phyloP scores from a whole-genome alignment of 1,140 invertebrate species.

The Muscidifurax raptorellus region DNA sequence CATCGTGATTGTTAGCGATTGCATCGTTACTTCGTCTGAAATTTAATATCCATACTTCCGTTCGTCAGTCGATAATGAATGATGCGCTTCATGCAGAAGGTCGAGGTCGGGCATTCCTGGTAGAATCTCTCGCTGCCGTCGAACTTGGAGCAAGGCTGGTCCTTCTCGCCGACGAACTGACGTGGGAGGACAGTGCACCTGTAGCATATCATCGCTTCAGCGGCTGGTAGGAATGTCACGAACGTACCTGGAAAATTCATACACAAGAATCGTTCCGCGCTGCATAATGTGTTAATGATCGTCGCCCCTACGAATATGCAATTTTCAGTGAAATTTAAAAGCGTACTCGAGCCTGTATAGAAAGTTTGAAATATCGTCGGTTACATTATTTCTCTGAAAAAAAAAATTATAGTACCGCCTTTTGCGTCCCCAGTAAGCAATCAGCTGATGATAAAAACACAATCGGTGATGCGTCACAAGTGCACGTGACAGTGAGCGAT shows the following conservation, averaged over 20 bases:
- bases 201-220: conserved; percentile 47
- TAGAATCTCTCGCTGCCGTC: conserved; percentile 81
- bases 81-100: conserved; percentile 86
- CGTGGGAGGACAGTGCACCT: conserved; percentile 48
- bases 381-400: too few relatives aligned
- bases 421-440: too few relatives aligned
- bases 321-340: background rate
- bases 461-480: too few relatives aligned
- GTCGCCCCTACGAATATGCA: too few relatives aligned
- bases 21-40: background rate
- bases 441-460: too few relatives aligned
- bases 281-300: background rate
- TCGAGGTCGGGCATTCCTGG: conserved; percentile 85
- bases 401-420: too few relatives aligned
- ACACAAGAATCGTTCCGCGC: background rate
- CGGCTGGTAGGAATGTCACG: conserved; percentile 77
- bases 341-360: background rate
- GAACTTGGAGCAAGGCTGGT: conserved; percentile 82
- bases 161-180: conserved; percentile 29
- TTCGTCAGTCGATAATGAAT: conserved; percentile 78
- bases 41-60: conserved; percentile 75
- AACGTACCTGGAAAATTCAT: conserved; percentile 4
- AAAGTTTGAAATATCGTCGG: too few relatives aligned
- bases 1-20: background rate
- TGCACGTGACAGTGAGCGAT: too few relatives aligned